A percentile compares a stretch with the other conserved stretches of the same genome.
Evolutionary conservation across 2,113 vertebrate genomes (phyloP).

Genomic region (Phalacrocorax carbo): DNA sequence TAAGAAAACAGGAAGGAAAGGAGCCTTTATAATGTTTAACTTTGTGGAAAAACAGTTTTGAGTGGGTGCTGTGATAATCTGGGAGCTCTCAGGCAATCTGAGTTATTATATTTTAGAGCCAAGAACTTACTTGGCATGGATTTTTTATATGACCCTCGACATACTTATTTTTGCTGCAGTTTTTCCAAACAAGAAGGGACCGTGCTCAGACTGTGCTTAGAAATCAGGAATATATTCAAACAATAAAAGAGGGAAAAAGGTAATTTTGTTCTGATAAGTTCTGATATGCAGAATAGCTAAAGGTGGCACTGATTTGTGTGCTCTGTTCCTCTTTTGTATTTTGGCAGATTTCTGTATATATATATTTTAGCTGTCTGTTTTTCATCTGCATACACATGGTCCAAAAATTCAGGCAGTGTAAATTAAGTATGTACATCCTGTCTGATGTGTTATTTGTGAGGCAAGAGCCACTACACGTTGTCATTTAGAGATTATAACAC

Average conservation of each 20-base stretch:
- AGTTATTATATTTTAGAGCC: background rate
- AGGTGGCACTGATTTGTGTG: background rate
- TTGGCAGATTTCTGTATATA: background rate
- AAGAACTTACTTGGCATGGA: background rate
- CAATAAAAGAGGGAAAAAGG: background rate
- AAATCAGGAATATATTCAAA: background rate
- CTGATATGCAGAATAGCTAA: background rate
- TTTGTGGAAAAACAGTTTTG: background rate
- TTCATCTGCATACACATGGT: background rate
- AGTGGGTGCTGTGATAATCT: background rate
- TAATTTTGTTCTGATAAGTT: background rate
- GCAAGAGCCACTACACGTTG: background rate
- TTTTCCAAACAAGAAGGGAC: conserved; percentile 4
- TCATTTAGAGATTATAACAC: background rate
- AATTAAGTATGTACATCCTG: background rate
- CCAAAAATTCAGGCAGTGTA: background rate
- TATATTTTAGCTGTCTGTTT: background rate
- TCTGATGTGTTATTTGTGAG: background rate
- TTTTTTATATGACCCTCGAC: conserved; percentile 17
- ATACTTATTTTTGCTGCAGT: conserved; percentile 21
- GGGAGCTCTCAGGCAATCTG: background rate
- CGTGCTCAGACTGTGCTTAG: background rate
- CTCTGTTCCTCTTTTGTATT: background rate
- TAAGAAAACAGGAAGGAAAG: background rate
- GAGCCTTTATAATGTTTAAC: background rate